Evolutionary conservation across 2,888 invertebrate species (phyloP), one percentile per base, ranked within the genome.

Genomic region (Balanococcus diminutus): DNA sequence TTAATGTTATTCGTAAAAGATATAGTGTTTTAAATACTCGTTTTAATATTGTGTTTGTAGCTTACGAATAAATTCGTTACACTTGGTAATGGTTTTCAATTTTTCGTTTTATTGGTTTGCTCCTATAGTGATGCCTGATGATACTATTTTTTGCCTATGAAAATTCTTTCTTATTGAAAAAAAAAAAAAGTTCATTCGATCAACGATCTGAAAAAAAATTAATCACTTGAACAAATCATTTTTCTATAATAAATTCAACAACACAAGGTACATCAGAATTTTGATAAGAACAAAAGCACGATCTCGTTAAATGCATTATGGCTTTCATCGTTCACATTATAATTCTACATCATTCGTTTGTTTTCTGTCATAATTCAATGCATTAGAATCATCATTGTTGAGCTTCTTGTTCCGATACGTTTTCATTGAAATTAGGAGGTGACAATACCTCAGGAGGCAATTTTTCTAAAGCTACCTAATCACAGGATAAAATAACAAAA

Each of bases 361-460:
- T 6, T 36, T 8, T 42, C 14, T 14, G 11, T 9, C 51, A 5
- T 51, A 19, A 51, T 19, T 6, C 4, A 51, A 6, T n/a, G 42
- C 14, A 14, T 42, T 14, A 51, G 6, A 51, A n/a, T 19, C 19
- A 51, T 3, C 11, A 19, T 32, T 75, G n/a, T n/a, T 31, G 32
- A 32, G n/a, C 14, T 75, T 32, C 32, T 32, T 32, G 19, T 5
- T 39, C 39, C 11, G 81, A 4, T 6, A 46, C 0, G 4, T 39
- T 28, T 42, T 81, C 19, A 1, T 16, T 39, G 5, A 25, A 42
- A 39, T 89, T 88, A 79, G 89, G 90, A 19, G 91, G 91, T 87
- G 91, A 90, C 31, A 89, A 90, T 85, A 93, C 89, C 89, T 93
- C 92, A 19, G 92, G 92, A 0, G 92, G 92, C 31, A 92, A 86